These are phyloP conservation scores for Sebastes flavidus DNA, from an alignment of 2,797 vertebrate species.

Conservation along the genomic window DNA sequence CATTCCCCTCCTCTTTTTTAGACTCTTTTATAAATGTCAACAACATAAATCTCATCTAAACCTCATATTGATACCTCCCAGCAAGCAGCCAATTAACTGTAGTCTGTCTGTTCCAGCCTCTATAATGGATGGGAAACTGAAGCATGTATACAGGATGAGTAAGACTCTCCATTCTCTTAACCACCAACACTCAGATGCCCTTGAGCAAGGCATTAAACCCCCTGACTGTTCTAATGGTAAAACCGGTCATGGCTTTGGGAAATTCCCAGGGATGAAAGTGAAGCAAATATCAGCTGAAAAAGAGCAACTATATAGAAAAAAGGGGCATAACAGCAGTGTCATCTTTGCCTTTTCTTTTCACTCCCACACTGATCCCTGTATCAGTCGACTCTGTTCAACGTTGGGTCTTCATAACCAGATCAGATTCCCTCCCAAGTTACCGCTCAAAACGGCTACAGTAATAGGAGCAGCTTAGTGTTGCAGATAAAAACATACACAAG, in stretches of 20 bases:
- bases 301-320: neutral
- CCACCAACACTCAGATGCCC: neutral
- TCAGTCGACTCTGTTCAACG: constrained; percentile 13
- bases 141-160: neutral
- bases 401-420: constrained; percentile 19
- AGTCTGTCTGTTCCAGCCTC: neutral
- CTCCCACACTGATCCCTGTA: constrained; percentile 30
- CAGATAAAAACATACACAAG: constrained; percentile 27
- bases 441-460: constrained; percentile 17
- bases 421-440: constrained; percentile 33
- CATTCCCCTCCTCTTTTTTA: neutral
- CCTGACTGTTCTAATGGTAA: neutral
- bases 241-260: neutral
- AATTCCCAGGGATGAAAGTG: constrained; percentile 8
- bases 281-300: neutral
- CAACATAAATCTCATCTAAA: neutral
- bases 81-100: neutral
- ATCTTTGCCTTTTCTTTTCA: constrained; percentile 56
- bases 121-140: neutral
- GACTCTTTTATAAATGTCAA: neutral
- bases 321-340: constrained; percentile 26
- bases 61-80: neutral
- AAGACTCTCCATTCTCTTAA: neutral
- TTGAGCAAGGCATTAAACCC: constrained; percentile 19
- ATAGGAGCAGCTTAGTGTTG: constrained; percentile 11